Evolutionary conservation across 2,113 vertebrate genomes (phyloP).

Genomic region (Plecotus auritus): DNA sequence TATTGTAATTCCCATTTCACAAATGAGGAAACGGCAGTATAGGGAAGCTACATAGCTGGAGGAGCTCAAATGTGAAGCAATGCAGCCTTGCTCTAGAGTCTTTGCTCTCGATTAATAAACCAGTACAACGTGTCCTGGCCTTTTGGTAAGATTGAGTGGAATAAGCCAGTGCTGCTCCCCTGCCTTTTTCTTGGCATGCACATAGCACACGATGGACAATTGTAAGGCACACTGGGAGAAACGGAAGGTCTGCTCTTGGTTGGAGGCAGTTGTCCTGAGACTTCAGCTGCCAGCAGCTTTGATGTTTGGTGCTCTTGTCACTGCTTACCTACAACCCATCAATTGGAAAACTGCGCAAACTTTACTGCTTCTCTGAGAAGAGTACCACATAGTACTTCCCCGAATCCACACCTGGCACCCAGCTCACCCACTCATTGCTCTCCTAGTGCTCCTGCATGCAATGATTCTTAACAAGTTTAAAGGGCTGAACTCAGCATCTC

Average conservation of each 20-base stretch:
- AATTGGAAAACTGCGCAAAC: not conserved
- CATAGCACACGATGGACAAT: not conserved
- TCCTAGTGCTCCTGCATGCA: not conserved
- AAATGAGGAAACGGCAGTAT: not conserved
- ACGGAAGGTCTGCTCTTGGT: not conserved
- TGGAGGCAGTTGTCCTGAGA: not conserved
- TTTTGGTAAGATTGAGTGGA: not conserved
- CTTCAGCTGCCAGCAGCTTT: not conserved
- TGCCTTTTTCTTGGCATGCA: not conserved
- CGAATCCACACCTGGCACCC: not conserved
- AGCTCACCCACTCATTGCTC: not conserved
- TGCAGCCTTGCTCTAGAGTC: rapidly evolving
- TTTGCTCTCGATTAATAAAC: not conserved
- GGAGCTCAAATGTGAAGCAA: not conserved
- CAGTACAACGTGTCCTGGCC: not conserved
- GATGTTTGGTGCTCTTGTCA: not conserved
- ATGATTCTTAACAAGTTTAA: not conserved
- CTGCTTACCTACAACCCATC: not conserved
- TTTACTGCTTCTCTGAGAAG: not conserved
- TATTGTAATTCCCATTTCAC: not conserved
- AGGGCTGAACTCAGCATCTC: not conserved
- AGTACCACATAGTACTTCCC: not conserved
- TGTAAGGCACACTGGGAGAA: not conserved
- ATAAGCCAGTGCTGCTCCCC: no score
- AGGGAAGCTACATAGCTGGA: not conserved